Conservation (phyloP, 2,797 vertebrate genomes). For the Euthynnus affinis region DNA sequence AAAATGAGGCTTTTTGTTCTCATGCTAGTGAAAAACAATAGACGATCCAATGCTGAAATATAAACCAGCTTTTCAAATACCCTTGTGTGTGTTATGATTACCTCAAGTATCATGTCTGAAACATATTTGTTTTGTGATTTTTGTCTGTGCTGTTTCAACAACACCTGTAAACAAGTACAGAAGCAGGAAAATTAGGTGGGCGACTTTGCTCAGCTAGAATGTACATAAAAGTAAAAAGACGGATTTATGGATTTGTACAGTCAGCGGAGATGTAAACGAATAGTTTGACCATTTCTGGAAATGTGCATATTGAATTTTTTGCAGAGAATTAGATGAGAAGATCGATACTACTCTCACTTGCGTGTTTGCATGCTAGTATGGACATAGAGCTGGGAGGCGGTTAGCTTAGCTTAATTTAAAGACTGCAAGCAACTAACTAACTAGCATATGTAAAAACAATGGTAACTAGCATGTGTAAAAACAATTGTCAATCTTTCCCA, state of each 20-base stretch:
- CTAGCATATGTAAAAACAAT: no score
- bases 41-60: constrained; percentile 34
- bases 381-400: not conserved
- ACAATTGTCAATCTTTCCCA: no score
- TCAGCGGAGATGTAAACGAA: constrained; percentile 6
- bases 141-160: constrained; percentile 42
- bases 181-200: not conserved
- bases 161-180: not conserved
- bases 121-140: constrained; percentile 24
- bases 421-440: no score
- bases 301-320: not conserved
- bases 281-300: not conserved
- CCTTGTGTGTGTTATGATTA: constrained; percentile 55
- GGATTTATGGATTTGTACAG: constrained; percentile 25
- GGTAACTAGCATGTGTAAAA: no score
- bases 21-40: constrained; percentile 26
- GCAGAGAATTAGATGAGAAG: not conserved
- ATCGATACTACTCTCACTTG: not conserved
- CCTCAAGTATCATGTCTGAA: constrained; percentile 59
- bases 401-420: constrained; percentile 31
- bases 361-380: not conserved
- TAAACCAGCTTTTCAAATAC: constrained; percentile 47
- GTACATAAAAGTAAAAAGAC: constrained; percentile 41
- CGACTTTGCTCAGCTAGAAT: constrained; percentile 20
- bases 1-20: constrained; percentile 26